phyloP scores from a whole-genome alignment of 2,797 vertebrate species.

The Smutsia gigantea region DNA sequence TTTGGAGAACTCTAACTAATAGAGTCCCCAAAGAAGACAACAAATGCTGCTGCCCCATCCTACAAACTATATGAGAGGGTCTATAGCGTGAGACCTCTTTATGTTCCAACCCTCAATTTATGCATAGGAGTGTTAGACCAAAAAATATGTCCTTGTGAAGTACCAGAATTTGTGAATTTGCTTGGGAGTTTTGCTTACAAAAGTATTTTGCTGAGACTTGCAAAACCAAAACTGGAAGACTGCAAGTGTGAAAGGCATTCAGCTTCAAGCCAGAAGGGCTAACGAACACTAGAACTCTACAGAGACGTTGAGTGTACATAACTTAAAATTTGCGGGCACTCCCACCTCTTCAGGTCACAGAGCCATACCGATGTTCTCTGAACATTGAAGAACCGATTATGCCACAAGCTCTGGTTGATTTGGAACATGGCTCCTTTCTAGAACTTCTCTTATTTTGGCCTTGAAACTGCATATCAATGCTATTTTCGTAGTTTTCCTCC shows the following conservation, averaged over 20 bases:
- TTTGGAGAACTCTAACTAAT: background rate
- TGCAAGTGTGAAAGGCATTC: background rate
- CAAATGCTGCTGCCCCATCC: background rate
- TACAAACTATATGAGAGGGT: background rate
- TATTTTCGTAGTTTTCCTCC: background rate
- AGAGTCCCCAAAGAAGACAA: background rate
- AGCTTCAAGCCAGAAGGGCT: constrained; percentile 47
- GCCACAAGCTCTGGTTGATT: background rate
- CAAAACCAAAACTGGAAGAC: constrained; percentile 49
- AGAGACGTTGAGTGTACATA: background rate
- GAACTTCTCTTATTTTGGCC: constrained; percentile 17
- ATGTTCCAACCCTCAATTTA: background rate
- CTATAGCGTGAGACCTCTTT: background rate
- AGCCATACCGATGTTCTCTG: background rate
- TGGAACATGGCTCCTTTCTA: constrained; percentile 25
- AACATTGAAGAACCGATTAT: background rate
- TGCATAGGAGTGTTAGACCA: background rate
- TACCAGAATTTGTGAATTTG: background rate
- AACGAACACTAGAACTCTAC: constrained; percentile 55
- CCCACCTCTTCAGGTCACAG: background rate
- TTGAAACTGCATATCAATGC: background rate
- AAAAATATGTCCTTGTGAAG: background rate
- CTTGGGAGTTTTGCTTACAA: background rate
- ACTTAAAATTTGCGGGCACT: background rate
- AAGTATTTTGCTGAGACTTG: constrained; percentile 57